These are phyloP conservation scores for Agrotis ipsilon DNA, from an alignment of 2,888 invertebrate species.

Conservation along the genomic window DNA sequence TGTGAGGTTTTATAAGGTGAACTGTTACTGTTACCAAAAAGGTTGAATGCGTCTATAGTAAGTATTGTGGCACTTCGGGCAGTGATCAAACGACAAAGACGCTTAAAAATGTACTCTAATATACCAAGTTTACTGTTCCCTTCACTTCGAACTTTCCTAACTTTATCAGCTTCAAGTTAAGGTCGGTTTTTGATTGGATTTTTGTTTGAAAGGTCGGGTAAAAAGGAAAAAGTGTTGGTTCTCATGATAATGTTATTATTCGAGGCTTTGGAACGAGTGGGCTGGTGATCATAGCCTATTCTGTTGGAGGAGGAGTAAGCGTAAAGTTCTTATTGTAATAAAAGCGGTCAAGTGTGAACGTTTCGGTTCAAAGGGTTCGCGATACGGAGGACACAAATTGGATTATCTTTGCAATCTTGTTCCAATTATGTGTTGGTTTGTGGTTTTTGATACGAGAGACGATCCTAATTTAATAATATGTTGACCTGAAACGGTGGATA, in stretches of 20 bases:
- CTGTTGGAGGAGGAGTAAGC: constrained; percentile 82
- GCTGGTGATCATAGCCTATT: constrained; percentile 86
- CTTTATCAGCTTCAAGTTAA: constrained; percentile 54
- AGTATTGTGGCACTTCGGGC: constrained; percentile 81
- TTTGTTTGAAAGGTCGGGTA: constrained; percentile 33
- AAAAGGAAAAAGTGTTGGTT: constrained; percentile 70
- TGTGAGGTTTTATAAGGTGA: constrained; percentile 66
- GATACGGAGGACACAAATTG: constrained; percentile 21
- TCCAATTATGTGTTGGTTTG: neutral
- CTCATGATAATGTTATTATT: constrained; percentile 89
- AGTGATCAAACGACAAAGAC: constrained; percentile 87
- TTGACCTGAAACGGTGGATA: neutral
- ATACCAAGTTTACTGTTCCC: constrained; percentile 65
- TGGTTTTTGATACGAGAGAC: neutral
- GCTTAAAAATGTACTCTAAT: constrained; percentile 84
- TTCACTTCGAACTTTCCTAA: neutral
- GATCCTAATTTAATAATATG: neutral
- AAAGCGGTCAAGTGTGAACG: constrained; percentile 66
- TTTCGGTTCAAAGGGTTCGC: constrained; percentile 51
- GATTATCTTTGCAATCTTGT: constrained; percentile 13
- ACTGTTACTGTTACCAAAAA: constrained; percentile 78
- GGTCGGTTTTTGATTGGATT: constrained; percentile 60
- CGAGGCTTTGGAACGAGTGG: constrained; percentile 83
- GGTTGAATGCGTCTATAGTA: constrained; percentile 78
- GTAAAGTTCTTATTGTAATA: constrained; percentile 78